Evolutionary conservation across 2,113 vertebrate species (phyloP), one percentile per base, ranked within the genome.

Genomic region (Poeciliopsis retropinna): DNA sequence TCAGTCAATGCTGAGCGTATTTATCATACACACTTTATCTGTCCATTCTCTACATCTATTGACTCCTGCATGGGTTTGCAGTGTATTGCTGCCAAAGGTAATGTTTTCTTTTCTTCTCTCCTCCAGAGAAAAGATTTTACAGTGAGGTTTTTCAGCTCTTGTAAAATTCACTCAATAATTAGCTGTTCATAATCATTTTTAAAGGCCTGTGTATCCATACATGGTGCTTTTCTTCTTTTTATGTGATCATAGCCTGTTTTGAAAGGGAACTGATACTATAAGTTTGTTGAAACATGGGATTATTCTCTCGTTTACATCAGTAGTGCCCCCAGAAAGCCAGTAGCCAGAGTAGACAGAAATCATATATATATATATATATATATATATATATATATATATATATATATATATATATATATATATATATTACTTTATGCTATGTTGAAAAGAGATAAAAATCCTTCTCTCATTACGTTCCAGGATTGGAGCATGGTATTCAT

Each of bases 121-220:
- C 54, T 67, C 29, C 66, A 34, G 69, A 54, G 39, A 51, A 19
- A 7, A 34, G 61, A 70, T 47, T 72, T 71, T 57, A 82, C 64
- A 69, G 71, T 63, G 60, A 29, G 63, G 17, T 74, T 69, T 73
- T 39, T 60, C 73, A 60, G 17, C 68, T 14, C 0, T 22, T 25
- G 15, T 34, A 19, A 54, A 67, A 25, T 77, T 72, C 60, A 13
- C 19, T 73, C 15, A 30, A 57, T 76, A 62, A 8, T n/a, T 67
- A 41, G 66, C 54, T 79, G 30, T 10, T 60, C 44, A 51, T 44
- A 30, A 31, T 63, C 1, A 17, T 60, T 75, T 66, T 44, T 30
- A 76, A 60, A 39, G 25, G 47, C 69, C 66, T 27, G 73, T 29
- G 27, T 51, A n/a, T n/a, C n/a, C n/a, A n/a, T n/a, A n/a, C n/a